Percentiles rank a stretch among this genome's conserved stretches.
phyloP scores from a whole-genome alignment of 2,113 vertebrate species.

The Eleginops maclovinus region DNA sequence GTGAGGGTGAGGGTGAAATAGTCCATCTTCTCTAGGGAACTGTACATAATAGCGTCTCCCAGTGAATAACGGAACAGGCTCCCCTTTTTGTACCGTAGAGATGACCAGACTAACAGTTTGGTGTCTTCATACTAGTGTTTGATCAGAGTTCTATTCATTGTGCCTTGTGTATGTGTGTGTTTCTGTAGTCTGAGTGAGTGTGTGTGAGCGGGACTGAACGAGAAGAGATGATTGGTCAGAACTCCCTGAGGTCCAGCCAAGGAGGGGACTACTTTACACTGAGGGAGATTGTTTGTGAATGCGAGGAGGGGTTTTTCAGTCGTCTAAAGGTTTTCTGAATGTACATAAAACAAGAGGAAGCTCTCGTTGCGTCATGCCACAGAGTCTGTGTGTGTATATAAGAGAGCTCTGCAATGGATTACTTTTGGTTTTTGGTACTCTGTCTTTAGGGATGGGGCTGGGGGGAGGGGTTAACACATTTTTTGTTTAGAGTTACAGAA shows the following conservation, averaged over 20 bases:
- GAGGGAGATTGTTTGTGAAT: conserved; percentile 58
- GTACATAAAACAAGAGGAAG: conserved; percentile 96
- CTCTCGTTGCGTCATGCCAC: conserved; percentile 98
- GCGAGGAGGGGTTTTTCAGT: conserved; percentile 86
- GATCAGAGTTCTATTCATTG: conserved; percentile 98
- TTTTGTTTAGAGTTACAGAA: conserved; percentile 84
- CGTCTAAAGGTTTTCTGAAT: conserved; percentile 94
- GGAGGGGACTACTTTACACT: conserved; percentile 75
- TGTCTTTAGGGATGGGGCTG: conserved; percentile 56
- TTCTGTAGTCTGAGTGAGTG: conserved; percentile 57
- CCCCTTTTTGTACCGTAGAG: conserved; percentile 83
- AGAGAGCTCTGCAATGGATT: conserved; percentile 95
- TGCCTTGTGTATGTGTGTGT: conserved; percentile 91
- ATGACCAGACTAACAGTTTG: conserved; percentile 87
- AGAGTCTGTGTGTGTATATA: conserved; percentile 99
- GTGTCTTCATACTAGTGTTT: conserved; percentile 94
- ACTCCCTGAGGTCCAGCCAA: conserved; percentile 64
- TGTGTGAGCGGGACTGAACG: conserved; percentile 53
- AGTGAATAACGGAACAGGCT: conserved; percentile 60
- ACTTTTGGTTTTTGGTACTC: conserved; percentile 85
- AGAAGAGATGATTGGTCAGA: conserved; percentile 80
- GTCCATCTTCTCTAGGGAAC: conserved; percentile 72
- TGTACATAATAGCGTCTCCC: conserved; percentile 74
- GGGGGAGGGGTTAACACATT: conserved; percentile 71
- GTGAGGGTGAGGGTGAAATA: conserved; percentile 48